Base-by-base conservation (phyloP, 2,888 invertebrate genomes). In the Plebejus argus region DNA sequence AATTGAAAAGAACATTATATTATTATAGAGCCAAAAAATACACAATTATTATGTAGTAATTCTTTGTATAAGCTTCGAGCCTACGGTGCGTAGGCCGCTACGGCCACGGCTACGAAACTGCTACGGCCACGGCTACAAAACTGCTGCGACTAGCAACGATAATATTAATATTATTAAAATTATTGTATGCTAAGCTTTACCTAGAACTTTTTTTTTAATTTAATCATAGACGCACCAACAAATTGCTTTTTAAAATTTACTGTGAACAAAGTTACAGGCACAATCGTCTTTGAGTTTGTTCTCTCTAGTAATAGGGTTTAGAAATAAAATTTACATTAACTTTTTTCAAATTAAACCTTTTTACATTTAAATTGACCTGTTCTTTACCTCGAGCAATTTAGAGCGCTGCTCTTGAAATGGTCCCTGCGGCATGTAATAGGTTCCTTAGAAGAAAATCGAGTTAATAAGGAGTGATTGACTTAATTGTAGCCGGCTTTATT, bases 391-490 rank as follows among this genome's bases (percentile, higher is more conserved):
- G 82, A 89, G 90, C 88, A 90, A 91, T 91, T 90, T 90, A 84
- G 82, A 81, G 81, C 83, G 82, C 80, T 82, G 82, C 83, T 89
- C 83, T 84, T 82, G 81, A 85, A 88, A 87, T 86, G 85, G 88
- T 90, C 91, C 91, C 91, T 87, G 90, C 85, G 91, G 91, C 87
- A 84, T 88, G 88, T 90, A 91, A 91, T 91, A 89, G 91, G 90
- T 91, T 89, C 90, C 88, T 89, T 89, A 87, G 89, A 91, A 88
- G 89, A 88, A 91, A 91, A 92, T 91, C 88, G 86, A 91, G 89
- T 91, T 91, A 91, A 90, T 88, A 87, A 91, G 86, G 85, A 89
- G 87, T 91, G 91, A 91, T 91, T 91, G 88, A 91, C 90, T 91
- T 90, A 89, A 91, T 90, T 91, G 87, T 86, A 85, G 84, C 86